Evolutionary conservation across 2,888 invertebrate genomes (phyloP), one percentile per base, ranked within the genome.

Genomic region (Eumerus sabulonum): DNA sequence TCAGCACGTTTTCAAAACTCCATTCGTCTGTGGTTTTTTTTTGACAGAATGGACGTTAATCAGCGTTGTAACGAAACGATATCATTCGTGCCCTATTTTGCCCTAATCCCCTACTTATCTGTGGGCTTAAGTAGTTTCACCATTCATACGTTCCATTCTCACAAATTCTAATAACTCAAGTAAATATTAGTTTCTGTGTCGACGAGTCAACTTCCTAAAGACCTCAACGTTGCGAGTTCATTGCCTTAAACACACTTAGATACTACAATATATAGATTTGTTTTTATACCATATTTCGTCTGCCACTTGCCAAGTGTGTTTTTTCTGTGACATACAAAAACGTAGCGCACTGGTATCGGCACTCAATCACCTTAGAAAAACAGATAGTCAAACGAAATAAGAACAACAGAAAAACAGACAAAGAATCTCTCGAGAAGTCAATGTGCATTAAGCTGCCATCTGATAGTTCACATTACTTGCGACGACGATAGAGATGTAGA

Each of bases 381-480:
- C 7, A 27, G 12, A 40, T 9, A 40, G n/a, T n/a, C n/a, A 40
- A 40, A 7, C 40, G n/a, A 56, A 56, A 13, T 9, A 64, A 38
- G 45, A 38, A 45, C 14, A 48, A 57, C 35, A 59, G 14, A 44
- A 62, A 62, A 50, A 4, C 18, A 62, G 18, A 1, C 14, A 59
- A 45, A 47, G 11, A 0, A 17, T 19, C 56, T 60, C 40, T 40
- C 14, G 19, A 36, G 56, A 44, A 71, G 18, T 45, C 45, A 72
- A 36, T 18, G 48, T 56, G 67, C 48, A 42, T 53, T 67, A 63
- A 60, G 17, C 50, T 79, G 79, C 73, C 73, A 79, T 79, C 59
- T 53, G 73, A 79, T 79, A 79, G 57, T 60, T 56, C n/a, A n/a
- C 56, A 56, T 72, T 62, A 57, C 67, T 45, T 68, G 73, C 63